These are phyloP conservation scores for Agrochola circellaris DNA, from an alignment of 2,888 invertebrate genomes.

Conservation along the genomic window DNA sequence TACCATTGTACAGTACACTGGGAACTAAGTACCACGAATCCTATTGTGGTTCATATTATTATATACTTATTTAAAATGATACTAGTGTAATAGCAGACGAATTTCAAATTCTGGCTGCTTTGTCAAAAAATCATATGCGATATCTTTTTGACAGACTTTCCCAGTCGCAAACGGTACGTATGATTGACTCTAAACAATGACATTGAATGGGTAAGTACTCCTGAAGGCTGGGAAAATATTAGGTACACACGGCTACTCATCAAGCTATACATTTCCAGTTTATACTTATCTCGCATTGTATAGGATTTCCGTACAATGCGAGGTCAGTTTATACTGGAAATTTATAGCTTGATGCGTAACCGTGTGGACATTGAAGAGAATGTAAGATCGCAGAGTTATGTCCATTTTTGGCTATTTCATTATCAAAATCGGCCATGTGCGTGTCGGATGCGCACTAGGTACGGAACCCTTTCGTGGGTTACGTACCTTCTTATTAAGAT, in stretches of 20 bases:
- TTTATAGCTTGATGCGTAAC: no score
- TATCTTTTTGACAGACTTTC: not conserved
- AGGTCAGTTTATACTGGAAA: no score
- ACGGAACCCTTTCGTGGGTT: no score
- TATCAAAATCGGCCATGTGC: no score
- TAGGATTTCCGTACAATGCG: no score
- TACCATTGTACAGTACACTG: constrained; percentile 42
- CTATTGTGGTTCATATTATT: constrained; percentile 39
- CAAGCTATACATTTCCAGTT: no score
- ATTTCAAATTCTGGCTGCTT: not conserved
- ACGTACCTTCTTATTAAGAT: no score
- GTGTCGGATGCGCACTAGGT: no score
- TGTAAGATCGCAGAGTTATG: not conserved
- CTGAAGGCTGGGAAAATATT: not conserved
- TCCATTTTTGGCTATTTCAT: not conserved
- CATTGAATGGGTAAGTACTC: not conserved
- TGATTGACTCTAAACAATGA: not conserved
- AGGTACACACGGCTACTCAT: no score
- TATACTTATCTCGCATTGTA: no score
- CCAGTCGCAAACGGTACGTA: not conserved
- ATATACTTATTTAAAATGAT: constrained; percentile 2
- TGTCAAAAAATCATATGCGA: not conserved
- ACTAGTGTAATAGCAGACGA: not conserved
- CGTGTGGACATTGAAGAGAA: not conserved
- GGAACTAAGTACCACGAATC: constrained; percentile 12